phyloP scores from a whole-genome alignment of 2,797 vertebrate species.

The Gymnodraco acuticeps region DNA sequence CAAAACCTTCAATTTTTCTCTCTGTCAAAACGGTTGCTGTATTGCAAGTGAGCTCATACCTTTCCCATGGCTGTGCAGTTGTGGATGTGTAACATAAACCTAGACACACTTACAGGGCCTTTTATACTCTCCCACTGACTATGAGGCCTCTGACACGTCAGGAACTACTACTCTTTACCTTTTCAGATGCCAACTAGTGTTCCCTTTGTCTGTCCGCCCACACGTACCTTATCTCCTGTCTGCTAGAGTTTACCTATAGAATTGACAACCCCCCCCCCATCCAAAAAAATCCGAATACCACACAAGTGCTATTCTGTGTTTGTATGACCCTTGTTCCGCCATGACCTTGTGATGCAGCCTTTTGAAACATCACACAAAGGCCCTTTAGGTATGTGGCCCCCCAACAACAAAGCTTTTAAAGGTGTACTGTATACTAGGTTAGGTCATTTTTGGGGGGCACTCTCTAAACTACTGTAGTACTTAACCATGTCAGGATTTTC shows the following conservation, averaged over 20 bases:
- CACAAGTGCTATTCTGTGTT: constrained; percentile 73
- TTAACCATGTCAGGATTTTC: constrained; percentile 39
- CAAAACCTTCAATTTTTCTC: constrained; percentile 26
- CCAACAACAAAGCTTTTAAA: constrained; percentile 69
- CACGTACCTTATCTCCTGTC: constrained; percentile 73
- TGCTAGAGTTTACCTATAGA: constrained; percentile 87
- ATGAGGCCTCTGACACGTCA: constrained; percentile 77
- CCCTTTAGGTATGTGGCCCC: constrained; percentile 66
- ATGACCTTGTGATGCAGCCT: constrained; percentile 78
- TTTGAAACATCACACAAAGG: constrained; percentile 81
- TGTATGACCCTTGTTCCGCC: constrained; percentile 71
- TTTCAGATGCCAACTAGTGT: constrained; percentile 71
- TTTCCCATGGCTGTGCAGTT: constrained; percentile 84
- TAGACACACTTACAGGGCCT: constrained; percentile 54
- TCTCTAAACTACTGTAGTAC: constrained; percentile 22
- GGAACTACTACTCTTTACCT: constrained; percentile 78
- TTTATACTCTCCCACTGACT: constrained; percentile 79
- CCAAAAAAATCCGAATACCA: constrained; percentile 51
- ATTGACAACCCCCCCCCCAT: constrained; percentile 43
- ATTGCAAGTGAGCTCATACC: constrained; percentile 73
- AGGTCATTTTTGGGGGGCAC: constrained; percentile 42
- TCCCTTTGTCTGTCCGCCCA: constrained; percentile 73
- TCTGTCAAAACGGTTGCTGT: constrained; percentile 12
- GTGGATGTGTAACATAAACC: constrained; percentile 63
- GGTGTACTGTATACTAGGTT: constrained; percentile 50